Evolutionary conservation across 2,113 vertebrate genomes (phyloP), one percentile per base, ranked within the genome.

Genomic region (Lepisosteus oculatus): DNA sequence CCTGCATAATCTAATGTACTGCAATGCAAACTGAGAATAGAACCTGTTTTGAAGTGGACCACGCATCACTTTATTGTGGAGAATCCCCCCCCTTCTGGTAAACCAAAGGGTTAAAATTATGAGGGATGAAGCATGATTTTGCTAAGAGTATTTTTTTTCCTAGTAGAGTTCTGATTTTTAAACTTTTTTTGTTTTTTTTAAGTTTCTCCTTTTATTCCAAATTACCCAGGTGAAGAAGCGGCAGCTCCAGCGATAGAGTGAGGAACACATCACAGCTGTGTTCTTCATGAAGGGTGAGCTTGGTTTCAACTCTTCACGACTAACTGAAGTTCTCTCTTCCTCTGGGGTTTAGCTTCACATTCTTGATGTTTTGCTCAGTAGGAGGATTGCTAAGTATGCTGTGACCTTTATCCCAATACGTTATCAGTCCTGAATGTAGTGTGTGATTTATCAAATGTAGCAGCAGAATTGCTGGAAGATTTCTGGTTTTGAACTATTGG

Each of bases 161-260:
- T 44, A 65, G 76, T 71, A 51, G 47, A 65, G 76, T 55, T 61
- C 59, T 55, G 74, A 55, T 45, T 76, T 69, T n/a, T 66, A 68
- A 77, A 61, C 74, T 65, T 55, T 78, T 55, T 61, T 61, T 71
- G 43, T 67, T 79, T 43, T 89, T 86, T 86, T 84, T 87, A 77
- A 77, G 72, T 77, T 79, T 90, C 83, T 89, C 90, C 89, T 92
- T 87, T 90, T 90, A 90, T 91, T 89, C 89, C 87, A 86, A 91
- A 86, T 86, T 85, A 80, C 86, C 88, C 88, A 92, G 90, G 89
- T 92, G 87, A 89, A 86, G 88, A 79, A 85, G 79, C 86, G 87
- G 81, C 85, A 83, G 83, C 82, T 75, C 79, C 84, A 80, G 83
- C 84, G 70, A 83, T 87, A 89, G 88, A 92, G 85, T 67, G 76